These are phyloP conservation scores for Philonicus albiceps DNA, from an alignment of 2,888 invertebrate species.

Conservation along the genomic window DNA sequence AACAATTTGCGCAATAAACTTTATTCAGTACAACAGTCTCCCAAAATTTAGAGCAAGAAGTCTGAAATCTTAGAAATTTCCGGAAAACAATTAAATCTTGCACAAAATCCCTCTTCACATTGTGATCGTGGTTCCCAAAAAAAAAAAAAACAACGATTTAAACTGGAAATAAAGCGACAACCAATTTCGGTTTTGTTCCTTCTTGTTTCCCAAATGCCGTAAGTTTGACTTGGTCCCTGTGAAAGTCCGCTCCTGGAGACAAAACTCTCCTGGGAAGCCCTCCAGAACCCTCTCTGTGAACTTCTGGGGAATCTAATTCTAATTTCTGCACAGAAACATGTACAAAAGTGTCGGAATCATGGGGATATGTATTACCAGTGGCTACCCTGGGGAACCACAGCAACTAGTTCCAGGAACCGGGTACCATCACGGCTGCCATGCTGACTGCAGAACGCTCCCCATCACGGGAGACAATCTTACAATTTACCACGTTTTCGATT, in stretches of 20 bases:
- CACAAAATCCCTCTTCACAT: neutral
- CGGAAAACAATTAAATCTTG: neutral
- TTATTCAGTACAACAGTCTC: neutral
- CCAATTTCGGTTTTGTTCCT: conserved; percentile 9
- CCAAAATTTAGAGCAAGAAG: neutral
- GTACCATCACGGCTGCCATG: neutral
- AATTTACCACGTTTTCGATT: neutral
- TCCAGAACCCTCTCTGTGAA: neutral
- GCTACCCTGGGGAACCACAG: neutral
- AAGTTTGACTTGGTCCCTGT: neutral
- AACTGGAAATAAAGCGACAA: neutral
- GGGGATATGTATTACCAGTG: conserved; percentile 3
- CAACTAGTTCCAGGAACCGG: neutral
- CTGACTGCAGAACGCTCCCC: neutral
- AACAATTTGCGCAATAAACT: neutral
- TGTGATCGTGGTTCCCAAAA: neutral
- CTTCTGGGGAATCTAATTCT: conserved; percentile 8
- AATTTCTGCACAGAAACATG: conserved; percentile 6
- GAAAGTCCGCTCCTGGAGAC: neutral
- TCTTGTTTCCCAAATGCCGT: neutral
- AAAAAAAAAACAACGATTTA: neutral
- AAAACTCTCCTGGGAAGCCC: neutral
- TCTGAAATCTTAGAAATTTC: neutral
- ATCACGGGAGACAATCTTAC: neutral
- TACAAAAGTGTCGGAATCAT: conserved; percentile 21